Percentiles rank a stretch among this genome's conserved stretches.
Evolutionary conservation across 2,797 vertebrate genomes (phyloP).

Genomic region (Eidolon dupreanum): DNA sequence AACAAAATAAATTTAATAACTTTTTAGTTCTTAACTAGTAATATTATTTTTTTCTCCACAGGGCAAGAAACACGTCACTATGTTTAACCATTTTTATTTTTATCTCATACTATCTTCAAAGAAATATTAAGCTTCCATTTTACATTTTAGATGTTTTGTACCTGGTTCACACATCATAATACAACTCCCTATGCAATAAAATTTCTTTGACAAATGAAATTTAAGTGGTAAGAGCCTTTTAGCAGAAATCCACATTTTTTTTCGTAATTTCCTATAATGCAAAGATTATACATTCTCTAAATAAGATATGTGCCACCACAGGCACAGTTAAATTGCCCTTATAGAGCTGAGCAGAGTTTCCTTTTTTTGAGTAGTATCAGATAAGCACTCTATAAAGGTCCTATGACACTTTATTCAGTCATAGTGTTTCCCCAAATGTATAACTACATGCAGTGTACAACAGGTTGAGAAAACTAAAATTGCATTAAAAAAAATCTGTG

Average conservation of each 20-base stretch:
- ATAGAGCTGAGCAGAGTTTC: slow-evolving; percentile 47
- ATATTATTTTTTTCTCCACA: not conserved
- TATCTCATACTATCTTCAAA: slow-evolving; percentile 37
- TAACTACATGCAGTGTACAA: slow-evolving; percentile 15
- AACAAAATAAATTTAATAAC: slow-evolving; percentile 25
- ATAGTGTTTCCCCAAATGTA: slow-evolving; percentile 55
- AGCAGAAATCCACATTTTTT: slow-evolving; percentile 34
- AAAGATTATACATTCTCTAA: slow-evolving; percentile 35
- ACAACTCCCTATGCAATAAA: not conserved
- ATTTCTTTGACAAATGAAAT: slow-evolving; percentile 48
- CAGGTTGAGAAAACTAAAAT: slow-evolving; percentile 54
- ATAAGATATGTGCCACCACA: slow-evolving; percentile 38
- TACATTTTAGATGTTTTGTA: slow-evolving; percentile 16
- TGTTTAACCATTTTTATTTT: slow-evolving; percentile 49
- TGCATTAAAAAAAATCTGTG: slow-evolving; percentile 17
- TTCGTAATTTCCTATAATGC: not conserved
- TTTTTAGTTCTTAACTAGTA: slow-evolving; percentile 51
- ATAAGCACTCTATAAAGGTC: slow-evolving; percentile 50
- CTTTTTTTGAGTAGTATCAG: slow-evolving; percentile 45
- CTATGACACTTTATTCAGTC: slow-evolving; percentile 1
- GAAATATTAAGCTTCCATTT: slow-evolving; percentile 56
- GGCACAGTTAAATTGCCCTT: slow-evolving; percentile 47
- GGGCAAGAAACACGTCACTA: not conserved
- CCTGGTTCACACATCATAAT: slow-evolving; percentile 12
- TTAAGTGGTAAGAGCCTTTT: slow-evolving; percentile 46